phyloP scores from a whole-genome alignment of 2,797 vertebrate species.

The Microctenopoma lineatum region DNA sequence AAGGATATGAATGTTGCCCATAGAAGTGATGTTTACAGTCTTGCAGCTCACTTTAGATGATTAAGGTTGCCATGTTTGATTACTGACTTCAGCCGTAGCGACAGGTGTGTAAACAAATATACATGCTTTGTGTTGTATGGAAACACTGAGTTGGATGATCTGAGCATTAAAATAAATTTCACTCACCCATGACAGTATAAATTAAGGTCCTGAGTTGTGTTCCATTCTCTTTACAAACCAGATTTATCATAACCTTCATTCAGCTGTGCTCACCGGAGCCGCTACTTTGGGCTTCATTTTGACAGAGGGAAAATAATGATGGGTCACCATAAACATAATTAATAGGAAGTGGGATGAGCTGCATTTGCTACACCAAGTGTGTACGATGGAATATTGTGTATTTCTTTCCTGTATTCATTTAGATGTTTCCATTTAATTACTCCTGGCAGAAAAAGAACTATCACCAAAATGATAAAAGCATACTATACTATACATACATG shows the following conservation, averaged over 20 bases:
- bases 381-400: conserved; percentile 21
- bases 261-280: not conserved
- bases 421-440: conserved; percentile 16
- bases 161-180: conserved; percentile 35
- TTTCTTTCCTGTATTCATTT: conserved; percentile 27
- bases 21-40: conserved; percentile 65
- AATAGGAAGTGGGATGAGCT: conserved; percentile 19
- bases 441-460: conserved; percentile 2
- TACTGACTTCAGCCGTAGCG: conserved; percentile 20
- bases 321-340: conserved; percentile 25
- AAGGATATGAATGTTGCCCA: conserved; percentile 58
- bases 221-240: conserved; percentile 38
- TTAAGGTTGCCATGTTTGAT: conserved; percentile 39
- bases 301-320: conserved; percentile 32
- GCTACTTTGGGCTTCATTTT: conserved; percentile 25
- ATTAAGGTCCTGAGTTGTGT: conserved; percentile 29
- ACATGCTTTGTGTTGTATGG: conserved; percentile 22
- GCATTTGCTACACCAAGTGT: conserved; percentile 1
- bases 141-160: conserved; percentile 25
- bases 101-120: conserved; percentile 38
- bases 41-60: conserved; percentile 48
- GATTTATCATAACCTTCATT: conserved; percentile 48
- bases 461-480: conserved; percentile 19
- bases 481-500: not conserved
- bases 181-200: conserved; percentile 36